These are phyloP conservation scores for Germaria angustata DNA, from an alignment of 2,888 invertebrate species.

Conservation along the genomic window DNA sequence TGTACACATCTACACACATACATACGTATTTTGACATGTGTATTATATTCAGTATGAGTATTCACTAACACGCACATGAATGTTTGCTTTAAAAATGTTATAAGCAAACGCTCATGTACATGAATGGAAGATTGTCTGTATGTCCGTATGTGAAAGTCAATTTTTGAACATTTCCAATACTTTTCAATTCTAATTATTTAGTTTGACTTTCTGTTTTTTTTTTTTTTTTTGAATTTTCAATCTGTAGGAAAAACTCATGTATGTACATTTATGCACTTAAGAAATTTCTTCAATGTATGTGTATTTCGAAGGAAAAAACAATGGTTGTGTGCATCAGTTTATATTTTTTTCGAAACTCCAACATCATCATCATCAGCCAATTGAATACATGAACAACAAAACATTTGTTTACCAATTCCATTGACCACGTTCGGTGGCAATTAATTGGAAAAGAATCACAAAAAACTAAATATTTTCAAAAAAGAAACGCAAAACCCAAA, in stretches of 20 bases:
- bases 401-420: slow-evolving; percentile 65
- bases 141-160: slow-evolving; percentile 12
- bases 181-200: slow-evolving; percentile 8
- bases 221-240: slow-evolving; percentile 48
- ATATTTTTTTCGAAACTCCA: neutral
- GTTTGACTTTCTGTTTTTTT: slow-evolving; percentile 9
- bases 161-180: slow-evolving; percentile 44
- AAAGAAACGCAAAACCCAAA: slow-evolving; percentile 15
- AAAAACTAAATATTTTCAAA: slow-evolving; percentile 1
- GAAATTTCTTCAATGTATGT: neutral
- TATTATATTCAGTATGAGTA: too few relatives aligned
- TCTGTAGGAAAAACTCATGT: slow-evolving; percentile 24
- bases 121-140: neutral
- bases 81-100: too few relatives aligned
- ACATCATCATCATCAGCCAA: slow-evolving; percentile 53
- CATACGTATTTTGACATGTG: too few relatives aligned
- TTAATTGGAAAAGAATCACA: slow-evolving; percentile 50
- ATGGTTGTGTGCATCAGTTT: slow-evolving; percentile 1
- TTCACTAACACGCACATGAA: too few relatives aligned
- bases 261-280: slow-evolving; percentile 19
- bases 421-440: slow-evolving; percentile 66
- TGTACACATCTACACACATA: too few relatives aligned
- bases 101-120: too few relatives aligned
- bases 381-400: slow-evolving; percentile 60
- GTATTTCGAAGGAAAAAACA: neutral